Conservation (phyloP, 2,888 invertebrate species). For the Crioceris asparagi region DNA sequence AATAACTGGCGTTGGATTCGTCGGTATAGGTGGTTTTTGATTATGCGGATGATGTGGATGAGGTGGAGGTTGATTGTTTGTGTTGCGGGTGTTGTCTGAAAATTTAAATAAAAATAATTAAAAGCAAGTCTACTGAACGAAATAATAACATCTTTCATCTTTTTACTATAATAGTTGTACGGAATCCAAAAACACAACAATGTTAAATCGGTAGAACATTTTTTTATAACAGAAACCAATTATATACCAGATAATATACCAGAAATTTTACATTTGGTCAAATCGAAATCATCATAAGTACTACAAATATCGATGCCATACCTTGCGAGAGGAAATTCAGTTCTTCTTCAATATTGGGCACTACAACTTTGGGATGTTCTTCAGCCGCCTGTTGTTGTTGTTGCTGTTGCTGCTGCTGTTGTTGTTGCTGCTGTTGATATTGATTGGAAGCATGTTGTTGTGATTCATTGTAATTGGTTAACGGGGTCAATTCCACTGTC, state of each 20-base stretch:
- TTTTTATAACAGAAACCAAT: too few relatives aligned
- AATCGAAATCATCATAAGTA: too few relatives aligned
- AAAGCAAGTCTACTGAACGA: background rate
- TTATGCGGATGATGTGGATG: slow-evolving; percentile 9
- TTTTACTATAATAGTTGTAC: too few relatives aligned
- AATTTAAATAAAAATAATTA: too few relatives aligned
- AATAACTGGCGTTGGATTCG: too few relatives aligned
- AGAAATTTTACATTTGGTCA: too few relatives aligned
- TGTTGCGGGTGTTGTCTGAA: background rate
- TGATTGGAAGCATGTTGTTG: slow-evolving; percentile 25
- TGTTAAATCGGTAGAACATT: too few relatives aligned
- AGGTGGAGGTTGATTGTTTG: background rate
- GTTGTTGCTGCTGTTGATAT: slow-evolving; percentile 23
- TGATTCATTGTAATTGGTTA: slow-evolving; percentile 41
- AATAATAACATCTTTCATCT: too few relatives aligned
- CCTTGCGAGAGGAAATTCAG: slow-evolving; percentile 64
- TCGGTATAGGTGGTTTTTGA: slow-evolving; percentile 32
- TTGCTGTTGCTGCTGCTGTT: slow-evolving; percentile 25
- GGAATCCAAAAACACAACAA: too few relatives aligned
- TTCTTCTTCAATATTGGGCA: slow-evolving; percentile 83
- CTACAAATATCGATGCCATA: too few relatives aligned
- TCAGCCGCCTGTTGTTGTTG: slow-evolving; percentile 40
- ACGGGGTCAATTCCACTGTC: slow-evolving; percentile 53
- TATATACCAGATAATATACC: too few relatives aligned
- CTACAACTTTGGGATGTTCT: slow-evolving; percentile 72